Evolutionary conservation across 2,113 vertebrate species (phyloP).

Genomic region (Siniperca knerii): DNA sequence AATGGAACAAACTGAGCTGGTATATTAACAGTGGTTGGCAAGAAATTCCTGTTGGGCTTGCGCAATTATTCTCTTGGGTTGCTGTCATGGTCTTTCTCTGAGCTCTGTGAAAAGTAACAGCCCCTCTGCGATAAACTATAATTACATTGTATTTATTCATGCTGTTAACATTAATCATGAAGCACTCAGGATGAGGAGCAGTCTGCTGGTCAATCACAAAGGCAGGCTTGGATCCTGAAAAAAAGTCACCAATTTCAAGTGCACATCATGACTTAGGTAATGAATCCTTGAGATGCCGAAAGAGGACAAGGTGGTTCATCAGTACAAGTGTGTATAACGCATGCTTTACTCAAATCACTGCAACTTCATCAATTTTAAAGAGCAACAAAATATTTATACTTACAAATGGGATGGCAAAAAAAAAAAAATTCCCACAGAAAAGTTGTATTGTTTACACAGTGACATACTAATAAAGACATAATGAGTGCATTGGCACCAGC

Average conservation of each 20-base stretch:
- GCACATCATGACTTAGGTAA: background rate
- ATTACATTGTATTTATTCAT: slow-evolving; percentile 40
- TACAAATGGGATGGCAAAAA: background rate
- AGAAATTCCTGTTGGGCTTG: slow-evolving; percentile 7
- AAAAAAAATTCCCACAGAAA: background rate
- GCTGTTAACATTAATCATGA: slow-evolving; percentile 50
- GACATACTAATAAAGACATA: background rate
- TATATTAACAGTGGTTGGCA: slow-evolving; percentile 22
- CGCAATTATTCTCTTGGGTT: slow-evolving; percentile 24
- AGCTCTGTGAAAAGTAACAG: slow-evolving; percentile 29
- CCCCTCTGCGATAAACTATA: slow-evolving; percentile 44
- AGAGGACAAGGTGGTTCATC: background rate
- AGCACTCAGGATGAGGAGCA: slow-evolving; percentile 21
- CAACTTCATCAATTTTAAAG: background rate
- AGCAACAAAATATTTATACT: background rate
- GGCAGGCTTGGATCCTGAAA: background rate
- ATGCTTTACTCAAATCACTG: background rate
- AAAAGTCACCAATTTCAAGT: background rate
- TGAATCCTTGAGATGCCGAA: background rate
- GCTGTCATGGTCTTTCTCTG: slow-evolving; percentile 24
- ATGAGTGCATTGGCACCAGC: background rate
- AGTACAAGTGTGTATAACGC: background rate
- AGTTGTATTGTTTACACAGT: background rate
- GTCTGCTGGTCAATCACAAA: slow-evolving; percentile 21
- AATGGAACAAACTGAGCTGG: slow-evolving; percentile 17